phyloP scores from a whole-genome alignment of 2,797 vertebrate genomes.

The Serranus cabrilla region DNA sequence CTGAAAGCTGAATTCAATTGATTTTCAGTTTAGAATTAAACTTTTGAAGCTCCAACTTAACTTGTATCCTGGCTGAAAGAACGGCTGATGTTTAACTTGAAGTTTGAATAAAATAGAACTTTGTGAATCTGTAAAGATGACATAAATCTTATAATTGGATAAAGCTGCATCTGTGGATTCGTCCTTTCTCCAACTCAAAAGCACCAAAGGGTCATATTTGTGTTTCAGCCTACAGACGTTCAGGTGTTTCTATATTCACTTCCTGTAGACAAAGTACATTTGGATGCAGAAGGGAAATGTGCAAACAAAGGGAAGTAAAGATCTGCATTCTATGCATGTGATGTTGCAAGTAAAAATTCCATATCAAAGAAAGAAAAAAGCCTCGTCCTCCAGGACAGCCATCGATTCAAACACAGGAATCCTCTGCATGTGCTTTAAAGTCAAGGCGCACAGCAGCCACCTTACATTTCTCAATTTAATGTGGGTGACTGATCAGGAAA shows the following conservation, averaged over 20 bases:
- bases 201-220: background rate
- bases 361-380: constrained; percentile 32
- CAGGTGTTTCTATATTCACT: constrained; percentile 3
- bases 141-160: background rate
- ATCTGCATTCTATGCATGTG: background rate
- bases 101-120: background rate
- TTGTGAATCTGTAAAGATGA: background rate
- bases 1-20: no score
- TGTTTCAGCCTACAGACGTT: background rate
- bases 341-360: constrained; percentile 25
- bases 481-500: constrained; percentile 58
- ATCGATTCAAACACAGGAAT: constrained; percentile 24
- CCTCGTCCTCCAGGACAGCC: constrained; percentile 10
- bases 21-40: no score
- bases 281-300: background rate
- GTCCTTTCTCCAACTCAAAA: background rate
- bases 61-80: background rate
- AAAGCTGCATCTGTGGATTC: background rate
- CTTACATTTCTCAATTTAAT: constrained; percentile 55
- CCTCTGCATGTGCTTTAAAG: constrained; percentile 7
- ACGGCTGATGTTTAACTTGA: background rate
- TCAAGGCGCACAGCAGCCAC: constrained; percentile 3
- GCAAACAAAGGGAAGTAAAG: no score
- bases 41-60: no score
- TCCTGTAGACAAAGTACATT: background rate